phyloP scores from a whole-genome alignment of 2,797 vertebrate species.

The Perodicticus potto region DNA sequence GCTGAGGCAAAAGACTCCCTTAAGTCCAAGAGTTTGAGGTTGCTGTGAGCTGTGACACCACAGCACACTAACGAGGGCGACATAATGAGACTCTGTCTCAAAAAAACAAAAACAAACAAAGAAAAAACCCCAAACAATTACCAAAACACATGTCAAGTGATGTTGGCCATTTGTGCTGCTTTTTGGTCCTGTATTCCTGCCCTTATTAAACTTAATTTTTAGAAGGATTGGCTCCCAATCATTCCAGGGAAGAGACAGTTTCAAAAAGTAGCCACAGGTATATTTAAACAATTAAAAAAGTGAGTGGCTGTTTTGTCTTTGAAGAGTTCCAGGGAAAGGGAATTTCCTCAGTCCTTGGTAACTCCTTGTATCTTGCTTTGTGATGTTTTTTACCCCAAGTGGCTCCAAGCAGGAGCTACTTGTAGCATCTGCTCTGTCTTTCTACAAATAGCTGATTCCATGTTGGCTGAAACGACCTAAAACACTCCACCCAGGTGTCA shows the following conservation, averaged over 20 bases:
- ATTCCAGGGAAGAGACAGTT: neutral
- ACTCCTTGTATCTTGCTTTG: neutral
- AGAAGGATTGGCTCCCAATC: neutral
- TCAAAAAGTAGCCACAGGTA: neutral
- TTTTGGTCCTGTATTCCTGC: neutral
- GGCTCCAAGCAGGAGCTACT: neutral
- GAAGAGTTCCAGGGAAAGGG: slow-evolving; percentile 1
- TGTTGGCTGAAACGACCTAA: neutral
- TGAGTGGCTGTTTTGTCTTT: neutral
- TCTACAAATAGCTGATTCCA: neutral
- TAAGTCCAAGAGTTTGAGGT: no score
- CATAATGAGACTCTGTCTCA: no score
- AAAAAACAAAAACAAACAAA: no score
- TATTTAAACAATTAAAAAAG: neutral
- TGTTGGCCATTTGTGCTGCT: neutral
- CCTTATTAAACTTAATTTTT: neutral
- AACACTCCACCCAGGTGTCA: neutral
- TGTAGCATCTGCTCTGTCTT: neutral
- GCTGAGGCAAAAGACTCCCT: no score
- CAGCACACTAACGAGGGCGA: no score
- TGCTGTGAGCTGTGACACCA: no score
- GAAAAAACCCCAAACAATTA: no score
- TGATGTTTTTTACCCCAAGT: neutral
- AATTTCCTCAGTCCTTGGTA: neutral
- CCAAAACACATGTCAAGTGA: neutral